Conservation (phyloP, 2,797 vertebrate genomes). For the Odontamblyopus lacepedii region DNA sequence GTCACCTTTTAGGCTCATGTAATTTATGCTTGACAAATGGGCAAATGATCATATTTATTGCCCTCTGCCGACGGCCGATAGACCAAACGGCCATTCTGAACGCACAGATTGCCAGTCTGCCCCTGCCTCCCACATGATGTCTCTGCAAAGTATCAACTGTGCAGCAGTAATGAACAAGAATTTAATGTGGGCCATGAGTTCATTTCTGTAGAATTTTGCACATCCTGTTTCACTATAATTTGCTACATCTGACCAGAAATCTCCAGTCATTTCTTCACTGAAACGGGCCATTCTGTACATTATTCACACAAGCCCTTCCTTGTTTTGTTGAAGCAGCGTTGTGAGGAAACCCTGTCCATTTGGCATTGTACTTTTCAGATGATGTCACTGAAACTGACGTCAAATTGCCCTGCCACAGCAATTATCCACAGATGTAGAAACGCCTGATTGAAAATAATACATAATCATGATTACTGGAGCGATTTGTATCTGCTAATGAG, state of each 20-base stretch:
- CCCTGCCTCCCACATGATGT: too few relatives aligned
- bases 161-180: background rate
- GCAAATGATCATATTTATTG: too few relatives aligned
- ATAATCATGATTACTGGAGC: conserved; percentile 34
- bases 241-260: background rate
- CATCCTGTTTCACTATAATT: background rate
- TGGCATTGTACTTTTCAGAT: background rate
- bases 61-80: too few relatives aligned
- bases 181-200: background rate
- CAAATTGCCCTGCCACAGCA: conserved; percentile 15
- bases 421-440: conserved; percentile 35
- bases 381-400: conserved; percentile 19
- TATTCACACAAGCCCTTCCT: background rate
- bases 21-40: too few relatives aligned
- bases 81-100: too few relatives aligned
- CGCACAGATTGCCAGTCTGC: too few relatives aligned
- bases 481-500: conserved; percentile 32
- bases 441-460: conserved; percentile 35
- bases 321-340: background rate
- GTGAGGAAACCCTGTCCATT: background rate
- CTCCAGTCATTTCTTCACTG: background rate
- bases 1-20: too few relatives aligned
- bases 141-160: too few relatives aligned
- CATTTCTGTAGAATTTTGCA: background rate
- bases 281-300: background rate